These are phyloP conservation scores for Rhegmatorhina hoffmannsi DNA, from an alignment of 2,113 vertebrate species.

Conservation along the genomic window DNA sequence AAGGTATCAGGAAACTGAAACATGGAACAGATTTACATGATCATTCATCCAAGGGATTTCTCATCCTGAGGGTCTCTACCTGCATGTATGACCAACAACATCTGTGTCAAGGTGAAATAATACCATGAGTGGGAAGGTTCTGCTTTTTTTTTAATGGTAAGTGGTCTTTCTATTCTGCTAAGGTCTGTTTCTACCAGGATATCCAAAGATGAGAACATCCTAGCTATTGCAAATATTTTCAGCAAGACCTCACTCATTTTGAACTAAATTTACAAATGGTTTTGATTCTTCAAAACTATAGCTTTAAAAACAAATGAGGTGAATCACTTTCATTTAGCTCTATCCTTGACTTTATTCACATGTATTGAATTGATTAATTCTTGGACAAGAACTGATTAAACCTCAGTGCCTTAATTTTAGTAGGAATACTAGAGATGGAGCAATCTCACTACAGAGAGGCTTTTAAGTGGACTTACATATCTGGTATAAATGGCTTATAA, in stretches of 20 bases:
- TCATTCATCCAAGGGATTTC: not conserved
- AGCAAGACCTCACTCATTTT: not conserved
- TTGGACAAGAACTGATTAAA: not conserved
- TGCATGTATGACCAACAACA: not conserved
- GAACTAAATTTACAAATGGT: not conserved
- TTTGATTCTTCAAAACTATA: not conserved
- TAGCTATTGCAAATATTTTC: not conserved
- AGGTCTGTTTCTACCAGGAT: not conserved
- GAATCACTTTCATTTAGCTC: not conserved
- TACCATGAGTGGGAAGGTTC: not conserved
- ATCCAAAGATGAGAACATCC: not conserved
- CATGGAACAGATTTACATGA: not conserved
- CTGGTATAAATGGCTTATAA: not conserved
- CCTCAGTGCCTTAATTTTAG: not conserved
- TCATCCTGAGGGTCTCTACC: not conserved
- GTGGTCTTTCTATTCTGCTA: not conserved
- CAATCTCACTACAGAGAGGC: not conserved
- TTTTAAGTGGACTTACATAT: not conserved
- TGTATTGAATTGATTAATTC: not conserved
- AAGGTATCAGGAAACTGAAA: not conserved
- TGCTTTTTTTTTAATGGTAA: not conserved
- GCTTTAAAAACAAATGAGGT: not conserved
- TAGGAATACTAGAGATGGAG: not conserved
- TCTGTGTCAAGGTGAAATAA: not conserved
- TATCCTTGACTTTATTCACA: not conserved